Evolutionary conservation across 2,797 vertebrate genomes (phyloP), one percentile per base, ranked within the genome.

Genomic region (Danio jaintianensis): DNA sequence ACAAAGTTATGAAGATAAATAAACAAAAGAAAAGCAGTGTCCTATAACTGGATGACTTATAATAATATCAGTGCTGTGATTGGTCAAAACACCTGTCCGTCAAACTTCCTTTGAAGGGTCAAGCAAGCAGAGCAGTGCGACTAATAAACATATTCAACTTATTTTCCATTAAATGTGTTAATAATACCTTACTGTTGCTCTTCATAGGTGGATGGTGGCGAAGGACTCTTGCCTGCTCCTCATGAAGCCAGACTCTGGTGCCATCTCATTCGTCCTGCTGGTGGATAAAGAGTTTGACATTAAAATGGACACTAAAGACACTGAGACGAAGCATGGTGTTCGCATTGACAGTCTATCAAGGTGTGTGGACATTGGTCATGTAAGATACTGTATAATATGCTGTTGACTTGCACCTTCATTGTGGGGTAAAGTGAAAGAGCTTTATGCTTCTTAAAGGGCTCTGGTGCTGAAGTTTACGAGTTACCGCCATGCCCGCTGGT

Each of bases 161-260:
- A 29, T 29, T 1, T 29, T 29, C 3, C 29, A 29, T 1, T 29
- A 29, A 29, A 29, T 29, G 29, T 29, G 29, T 29, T n/a, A n/a
- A 6, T 15, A 47, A 55, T 7, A n/a, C 70, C 11, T 47, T 16
- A 16, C n/a, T 53, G 15, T 45, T 20, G 22, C 53, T 36, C 11
- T 61, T 0, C 79, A 7, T 79, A 99, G 97, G 88, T 99, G 97
- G 97, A 86, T 99, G 91, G 95, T 97, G 84, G 95, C 98, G 86
- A 99, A 99, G 86, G 98, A 99, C 85, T 99, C 98, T 0, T 99
- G 98, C 89, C 91, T 99, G 77, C 73, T 98, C 12, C 99, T 99
- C 86, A 95, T 99, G 96, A 98, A 97, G 81, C 95, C 94, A 0
- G 98, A 99, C 84, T 94, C 92, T 0, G 98, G 98, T 0, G 93